phyloP scores from a whole-genome alignment of 2,797 vertebrate genomes.

The Fringilla coelebs region DNA sequence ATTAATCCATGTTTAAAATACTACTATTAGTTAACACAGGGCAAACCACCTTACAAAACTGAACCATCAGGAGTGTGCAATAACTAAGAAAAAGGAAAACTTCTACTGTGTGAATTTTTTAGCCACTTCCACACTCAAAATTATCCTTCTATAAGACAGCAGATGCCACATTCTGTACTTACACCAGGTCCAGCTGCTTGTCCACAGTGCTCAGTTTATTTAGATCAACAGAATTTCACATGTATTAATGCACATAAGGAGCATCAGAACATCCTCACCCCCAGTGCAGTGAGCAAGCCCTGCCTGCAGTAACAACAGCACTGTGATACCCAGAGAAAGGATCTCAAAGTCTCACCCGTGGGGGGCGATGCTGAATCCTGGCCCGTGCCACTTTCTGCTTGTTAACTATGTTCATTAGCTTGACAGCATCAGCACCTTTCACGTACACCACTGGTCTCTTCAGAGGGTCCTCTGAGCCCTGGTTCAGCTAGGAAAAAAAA shows the following conservation, averaged over 20 bases:
- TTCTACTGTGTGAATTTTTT: background rate
- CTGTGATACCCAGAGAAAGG: background rate
- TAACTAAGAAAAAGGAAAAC: background rate
- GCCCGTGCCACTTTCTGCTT: slow-evolving; percentile 98
- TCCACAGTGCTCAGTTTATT: background rate
- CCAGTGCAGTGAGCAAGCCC: background rate
- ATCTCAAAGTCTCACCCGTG: slow-evolving; percentile 82
- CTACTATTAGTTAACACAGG: background rate
- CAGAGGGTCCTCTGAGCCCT: slow-evolving; percentile 91
- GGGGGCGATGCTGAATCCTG: slow-evolving; percentile 93
- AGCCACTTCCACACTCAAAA: background rate
- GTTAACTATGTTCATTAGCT: slow-evolving; percentile 99
- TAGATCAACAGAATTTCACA: background rate
- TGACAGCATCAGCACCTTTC: slow-evolving; percentile 94
- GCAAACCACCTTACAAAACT: background rate
- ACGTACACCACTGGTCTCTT: slow-evolving; percentile 98
- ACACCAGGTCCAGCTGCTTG: background rate
- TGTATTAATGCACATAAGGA: background rate
- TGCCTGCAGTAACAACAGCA: background rate
- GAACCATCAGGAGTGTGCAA: background rate
- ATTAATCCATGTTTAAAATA: background rate
- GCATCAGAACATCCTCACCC: background rate
- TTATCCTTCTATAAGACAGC: background rate
- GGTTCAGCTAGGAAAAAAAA: slow-evolving; percentile 83
- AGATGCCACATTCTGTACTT: background rate